Base-by-base conservation (phyloP, 1,140 invertebrate species). In the Dufourea novaeangliae region DNA sequence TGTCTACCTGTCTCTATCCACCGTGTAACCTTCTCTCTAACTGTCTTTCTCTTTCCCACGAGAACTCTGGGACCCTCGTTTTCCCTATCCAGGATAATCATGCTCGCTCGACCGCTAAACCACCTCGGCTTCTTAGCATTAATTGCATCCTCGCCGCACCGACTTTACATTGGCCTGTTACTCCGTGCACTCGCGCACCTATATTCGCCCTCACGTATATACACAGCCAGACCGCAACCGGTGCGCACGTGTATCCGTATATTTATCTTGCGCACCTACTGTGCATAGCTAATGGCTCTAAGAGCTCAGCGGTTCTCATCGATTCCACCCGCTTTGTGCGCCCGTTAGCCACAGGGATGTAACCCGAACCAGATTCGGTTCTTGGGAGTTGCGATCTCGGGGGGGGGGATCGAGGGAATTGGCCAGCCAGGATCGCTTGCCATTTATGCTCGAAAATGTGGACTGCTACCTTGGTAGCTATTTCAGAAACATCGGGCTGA, bases 71-170 rank as follows among this genome's bases (percentile, higher is more conserved):
- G 66, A 82, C 78, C 56, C 75, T 64, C 64, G 46, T 78, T 72
- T 79, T 54, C 64, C 57, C 61, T 86, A 86, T 87, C 83, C 79
- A 78, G 88, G 84, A 86, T 89, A 88, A 90, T 90, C 86, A 84
- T 88, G 84, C 86, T 88, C 81, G 88, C 84, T 88, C 86, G 87
- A 88, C 85, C 88, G 87, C 88, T 89, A 90, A 89, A 89, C 85
- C 86, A 80, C 86, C 89, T 87, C 79, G 86, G 88, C 89, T 90
- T 92, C 89, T 91, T 91, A 89, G 87, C 88, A 90, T 90, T 91
- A 91, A 91, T 90, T 90, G 89, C 89, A 89, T 91, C 88, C 88
- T 89, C 90, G 84, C 87, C 87, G 80, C 77, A 82, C 76, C 83
- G 84, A 86, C 86, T 90, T 88, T 86, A 81, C 79, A 78, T 85